Conservation (phyloP, 2,113 vertebrate genomes). For the Chloroceryle aenea region DNA sequence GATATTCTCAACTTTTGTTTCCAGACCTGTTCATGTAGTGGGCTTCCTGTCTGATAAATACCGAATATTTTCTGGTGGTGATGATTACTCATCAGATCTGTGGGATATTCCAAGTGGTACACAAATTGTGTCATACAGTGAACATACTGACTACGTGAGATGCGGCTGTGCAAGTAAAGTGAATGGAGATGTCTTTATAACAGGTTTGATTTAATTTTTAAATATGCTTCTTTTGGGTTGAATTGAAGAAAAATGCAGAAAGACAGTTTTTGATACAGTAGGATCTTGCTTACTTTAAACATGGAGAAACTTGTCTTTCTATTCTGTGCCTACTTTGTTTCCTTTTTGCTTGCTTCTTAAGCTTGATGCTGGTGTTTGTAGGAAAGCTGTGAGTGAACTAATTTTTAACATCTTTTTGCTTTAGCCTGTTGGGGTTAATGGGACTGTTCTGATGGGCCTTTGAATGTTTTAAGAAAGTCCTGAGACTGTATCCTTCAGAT, state of each 20-base stretch:
- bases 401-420: neutral
- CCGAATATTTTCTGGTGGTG: slow-evolving; percentile 89
- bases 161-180: slow-evolving; percentile 89
- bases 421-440: neutral
- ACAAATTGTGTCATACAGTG: slow-evolving; percentile 82
- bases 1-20: slow-evolving; percentile 12
- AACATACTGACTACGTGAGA: slow-evolving; percentile 93
- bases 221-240: neutral
- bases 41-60: slow-evolving; percentile 92
- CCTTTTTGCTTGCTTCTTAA: neutral
- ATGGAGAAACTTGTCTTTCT: neutral
- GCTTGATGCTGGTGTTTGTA: neutral
- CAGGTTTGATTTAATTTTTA: slow-evolving; percentile 78
- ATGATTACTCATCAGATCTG: slow-evolving; percentile 89
- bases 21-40: slow-evolving; percentile 89
- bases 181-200: slow-evolving; percentile 91
- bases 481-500: neutral
- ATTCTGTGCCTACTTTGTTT: neutral
- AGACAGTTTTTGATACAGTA: neutral
- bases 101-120: slow-evolving; percentile 91
- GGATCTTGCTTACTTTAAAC: neutral
- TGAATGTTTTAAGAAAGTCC: neutral
- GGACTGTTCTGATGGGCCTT: neutral
- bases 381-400: neutral
- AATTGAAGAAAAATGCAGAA: neutral